Percentiles rank a stretch among this genome's conserved stretches.
phyloP scores from a whole-genome alignment of 2,888 invertebrate species.

The Celastrina argiolus region DNA sequence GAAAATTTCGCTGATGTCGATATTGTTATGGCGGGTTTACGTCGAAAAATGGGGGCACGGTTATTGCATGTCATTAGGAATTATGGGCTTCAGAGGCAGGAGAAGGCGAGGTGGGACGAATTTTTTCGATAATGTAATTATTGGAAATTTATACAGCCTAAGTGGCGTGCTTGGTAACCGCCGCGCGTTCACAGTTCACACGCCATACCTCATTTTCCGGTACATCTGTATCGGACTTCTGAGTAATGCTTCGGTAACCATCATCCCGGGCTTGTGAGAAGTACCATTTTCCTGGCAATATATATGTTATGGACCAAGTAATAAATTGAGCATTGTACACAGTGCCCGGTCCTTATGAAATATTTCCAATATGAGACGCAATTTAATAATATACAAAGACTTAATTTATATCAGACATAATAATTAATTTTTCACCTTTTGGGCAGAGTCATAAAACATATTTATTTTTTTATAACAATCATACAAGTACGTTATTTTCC shows the following conservation, averaged over 20 bases:
- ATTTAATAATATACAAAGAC: too few relatives aligned
- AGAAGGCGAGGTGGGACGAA: conserved; percentile 59
- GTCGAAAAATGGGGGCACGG: conserved; percentile 77
- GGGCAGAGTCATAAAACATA: too few relatives aligned
- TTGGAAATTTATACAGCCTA: conserved; percentile 71
- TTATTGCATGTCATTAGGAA: conserved; percentile 79
- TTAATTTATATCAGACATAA: too few relatives aligned
- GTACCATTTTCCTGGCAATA: too few relatives aligned
- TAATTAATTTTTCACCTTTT: too few relatives aligned
- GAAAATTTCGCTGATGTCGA: conserved; percentile 75
- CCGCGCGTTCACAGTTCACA: conserved; percentile 38
- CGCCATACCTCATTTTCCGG: conserved; percentile 33
- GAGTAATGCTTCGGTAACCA: conserved; percentile 6
- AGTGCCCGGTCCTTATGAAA: too few relatives aligned
- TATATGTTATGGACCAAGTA: too few relatives aligned
- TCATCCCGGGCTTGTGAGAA: background rate
- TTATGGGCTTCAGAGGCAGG: conserved; percentile 74
- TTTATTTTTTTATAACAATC: too few relatives aligned
- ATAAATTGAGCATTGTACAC: too few relatives aligned
- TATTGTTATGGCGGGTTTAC: conserved; percentile 78
- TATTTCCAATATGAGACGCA: too few relatives aligned
- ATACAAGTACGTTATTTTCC: too few relatives aligned
- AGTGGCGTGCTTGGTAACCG: conserved; percentile 42
- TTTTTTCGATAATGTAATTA: conserved; percentile 75
- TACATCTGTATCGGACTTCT: conserved; percentile 25